Base-by-base conservation (phyloP, 92 coral and sea anemone species). In the Paragorgia papillata region DNA sequence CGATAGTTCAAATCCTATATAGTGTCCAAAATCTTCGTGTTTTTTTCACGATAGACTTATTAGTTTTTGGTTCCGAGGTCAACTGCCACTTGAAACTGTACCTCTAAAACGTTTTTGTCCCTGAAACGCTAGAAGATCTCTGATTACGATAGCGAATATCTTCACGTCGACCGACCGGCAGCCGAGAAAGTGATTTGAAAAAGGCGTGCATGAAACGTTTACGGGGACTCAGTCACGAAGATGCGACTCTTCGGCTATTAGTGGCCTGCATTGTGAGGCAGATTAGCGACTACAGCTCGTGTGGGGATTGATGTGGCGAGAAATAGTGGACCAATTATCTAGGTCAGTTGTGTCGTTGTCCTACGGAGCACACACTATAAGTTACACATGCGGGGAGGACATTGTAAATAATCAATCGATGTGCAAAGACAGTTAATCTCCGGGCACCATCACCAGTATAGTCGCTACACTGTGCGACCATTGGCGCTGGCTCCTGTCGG, bases 11-110 rank as follows among this genome's bases (percentile, higher is more conserved):
- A n/a, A n/a, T n/a, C n/a, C n/a, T n/a, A n/a, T n/a, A n/a, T n/a
- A n/a, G n/a, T n/a, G n/a, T n/a, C n/a, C n/a, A n/a, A 28, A 4
- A 6, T 3, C 28, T 14, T 7, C 28, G 2, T 3, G 7, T 6
- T 5, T 22, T 56, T 56, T 56, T 17, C 3, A 56, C 62, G 62
- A 28, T 31, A 31, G 22, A 56, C 62, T 56, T 56, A 56, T 56
- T 22, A 56, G 62, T 22, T 3, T 6, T 7, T n/a, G n/a, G 29
- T 56, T 22, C 62, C 33, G 34, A 55, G 78, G 78, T 71, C 78
- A 71, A 71, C 78, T 37, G 64, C 62, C 51, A 69, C 76, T 69
- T 69, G 76, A 69, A 48, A 69, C n/a, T 30, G 60, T 69, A 48
- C 60, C 26, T 68, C 15, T 71, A 68, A 44, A 68, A 68, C 30